Evolutionary conservation across 1,140 invertebrate genomes (phyloP), one percentile per base, ranked within the genome.

Genomic region (Goniozus legneri): DNA sequence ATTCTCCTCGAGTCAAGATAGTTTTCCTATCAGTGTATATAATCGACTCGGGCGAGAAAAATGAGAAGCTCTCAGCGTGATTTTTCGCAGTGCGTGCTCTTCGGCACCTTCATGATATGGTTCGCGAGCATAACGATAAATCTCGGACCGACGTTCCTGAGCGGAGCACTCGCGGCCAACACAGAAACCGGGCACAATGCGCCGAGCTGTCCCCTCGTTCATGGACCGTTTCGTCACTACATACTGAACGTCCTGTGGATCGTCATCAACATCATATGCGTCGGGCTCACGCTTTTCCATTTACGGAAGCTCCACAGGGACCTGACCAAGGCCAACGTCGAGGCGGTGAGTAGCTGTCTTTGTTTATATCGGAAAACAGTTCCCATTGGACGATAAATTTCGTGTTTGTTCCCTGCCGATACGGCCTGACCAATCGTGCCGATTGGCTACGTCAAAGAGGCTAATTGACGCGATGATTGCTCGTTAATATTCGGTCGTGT

Each of bases 81-180:
- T 39, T 21, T 12, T 39, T n/a, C 21, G 21, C 85, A 92, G 79
- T 95, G 91, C 71, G 89, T 94, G 4, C 79, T 92, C 16, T 95
- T 94, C 73, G 91, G 91, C 10, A 87, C 91, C 19, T 91, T 91
- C 73, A 94, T 94, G 85, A 93, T 93, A 61, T 94, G 91, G 92
- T 92, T 93, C 73, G 85, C 87, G 8, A 87, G 84, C 43, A 87
- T 94, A 59, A 92, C 91, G 8, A 91, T 95, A 64, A 93, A 95
- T 74, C 79, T 95, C 51, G 91, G 91, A 3, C 91, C 91, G 2
- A 94, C 91, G 3, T 93, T 95, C 73, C 76, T 92, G 52, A 89
- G 86, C 44, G 89, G 90, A 2, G 89, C 89, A 8, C 71, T 92
- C 34, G 88, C 89, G 0, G 88, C 88, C n/a, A 90, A 89, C 58